Conservation (phyloP, 2,888 invertebrate genomes). For the Mesorhabditis sp. region DNA sequence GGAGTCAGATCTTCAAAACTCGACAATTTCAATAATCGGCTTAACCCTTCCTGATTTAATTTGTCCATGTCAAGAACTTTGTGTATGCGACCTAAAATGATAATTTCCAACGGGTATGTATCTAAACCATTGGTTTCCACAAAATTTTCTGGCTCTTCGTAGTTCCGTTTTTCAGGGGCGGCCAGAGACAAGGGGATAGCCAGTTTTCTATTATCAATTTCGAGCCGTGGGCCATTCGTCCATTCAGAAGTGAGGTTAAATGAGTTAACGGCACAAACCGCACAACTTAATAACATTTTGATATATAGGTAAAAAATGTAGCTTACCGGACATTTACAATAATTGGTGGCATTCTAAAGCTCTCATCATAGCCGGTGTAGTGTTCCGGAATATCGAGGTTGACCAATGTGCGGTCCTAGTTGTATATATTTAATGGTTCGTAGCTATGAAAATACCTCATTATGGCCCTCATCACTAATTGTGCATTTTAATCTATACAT, state of each 20-base stretch:
- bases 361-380: slow-evolving; percentile 6
- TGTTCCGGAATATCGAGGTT: neutral
- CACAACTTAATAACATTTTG: neutral
- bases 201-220: neutral
- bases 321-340: neutral
- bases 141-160: neutral
- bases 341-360: neutral
- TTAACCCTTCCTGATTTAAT: neutral
- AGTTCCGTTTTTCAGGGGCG: neutral
- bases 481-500: neutral
- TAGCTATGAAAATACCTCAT: neutral
- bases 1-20: neutral
- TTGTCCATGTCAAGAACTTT: neutral
- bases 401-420: neutral
- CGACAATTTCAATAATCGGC: neutral
- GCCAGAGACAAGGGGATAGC: neutral
- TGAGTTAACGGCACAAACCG: neutral
- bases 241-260: neutral
- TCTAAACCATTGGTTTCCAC: neutral
- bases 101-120: neutral
- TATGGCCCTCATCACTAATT: neutral
- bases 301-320: neutral
- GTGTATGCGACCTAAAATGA: neutral
- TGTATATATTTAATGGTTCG: neutral
- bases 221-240: neutral